Conservation (phyloP, 2,113 vertebrate genomes). For the Himantopus leucocephalus region DNA sequence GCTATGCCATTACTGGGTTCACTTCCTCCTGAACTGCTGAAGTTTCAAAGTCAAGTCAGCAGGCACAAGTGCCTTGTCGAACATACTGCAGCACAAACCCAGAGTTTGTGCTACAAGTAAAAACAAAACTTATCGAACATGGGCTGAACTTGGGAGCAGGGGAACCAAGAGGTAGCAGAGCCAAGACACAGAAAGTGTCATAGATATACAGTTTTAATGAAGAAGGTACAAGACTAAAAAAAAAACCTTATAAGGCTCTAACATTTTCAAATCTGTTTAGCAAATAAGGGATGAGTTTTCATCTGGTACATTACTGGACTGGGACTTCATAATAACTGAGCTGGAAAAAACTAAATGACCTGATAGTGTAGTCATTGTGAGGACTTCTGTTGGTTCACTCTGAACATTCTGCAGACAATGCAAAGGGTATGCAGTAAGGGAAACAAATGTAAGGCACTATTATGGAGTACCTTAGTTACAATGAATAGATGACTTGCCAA, state of each 20-base stretch:
- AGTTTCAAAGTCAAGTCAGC: neutral
- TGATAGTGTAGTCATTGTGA: neutral
- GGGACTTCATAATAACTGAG: neutral
- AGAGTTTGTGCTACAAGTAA: neutral
- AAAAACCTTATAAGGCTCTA: neutral
- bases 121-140: fast-evolving
- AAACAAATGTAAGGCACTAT: neutral
- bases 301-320: neutral
- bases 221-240: neutral
- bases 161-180: neutral
- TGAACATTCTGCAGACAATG: neutral
- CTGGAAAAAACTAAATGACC: neutral
- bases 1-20: neutral
- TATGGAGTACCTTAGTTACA: neutral
- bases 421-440: neutral
- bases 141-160: neutral
- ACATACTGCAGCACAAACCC: neutral
- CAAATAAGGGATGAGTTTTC: neutral
- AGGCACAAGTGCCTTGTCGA: neutral
- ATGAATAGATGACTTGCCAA: neutral
- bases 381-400: neutral
- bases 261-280: neutral
- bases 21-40: neutral
- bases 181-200: neutral
- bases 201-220: neutral